Percentiles rank a stretch among this genome's conserved stretches.
These are phyloP conservation scores for Formicarius rufipectus DNA, from an alignment of 2,113 vertebrate genomes.

Conservation along the genomic window DNA sequence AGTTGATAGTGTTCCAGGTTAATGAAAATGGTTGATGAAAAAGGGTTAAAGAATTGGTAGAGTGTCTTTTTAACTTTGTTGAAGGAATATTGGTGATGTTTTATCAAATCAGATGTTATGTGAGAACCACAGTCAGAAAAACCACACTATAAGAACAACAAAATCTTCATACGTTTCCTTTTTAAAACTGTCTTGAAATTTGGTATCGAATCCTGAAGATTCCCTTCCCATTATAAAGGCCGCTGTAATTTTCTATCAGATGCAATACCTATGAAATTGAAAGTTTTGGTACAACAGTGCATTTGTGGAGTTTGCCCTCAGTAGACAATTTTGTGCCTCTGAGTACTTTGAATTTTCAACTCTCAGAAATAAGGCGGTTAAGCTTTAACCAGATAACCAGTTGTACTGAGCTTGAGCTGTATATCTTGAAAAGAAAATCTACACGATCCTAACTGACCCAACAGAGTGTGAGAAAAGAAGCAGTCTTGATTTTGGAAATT, in stretches of 20 bases:
- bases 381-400: background rate
- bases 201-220: background rate
- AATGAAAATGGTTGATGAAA: background rate
- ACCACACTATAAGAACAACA: background rate
- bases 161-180: background rate
- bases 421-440: background rate
- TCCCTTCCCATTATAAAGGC: background rate
- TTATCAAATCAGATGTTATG: background rate
- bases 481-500: constrained; percentile 8
- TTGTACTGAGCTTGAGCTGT: background rate
- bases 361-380: background rate
- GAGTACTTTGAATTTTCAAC: background rate
- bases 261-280: background rate
- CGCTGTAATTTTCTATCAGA: background rate
- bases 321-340: background rate
- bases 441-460: background rate
- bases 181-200: background rate
- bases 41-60: background rate
- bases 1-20: background rate
- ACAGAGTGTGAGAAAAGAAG: background rate
- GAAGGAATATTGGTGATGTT: background rate
- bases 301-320: background rate
- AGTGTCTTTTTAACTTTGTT: background rate
- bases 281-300: background rate
- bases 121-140: background rate